Evolutionary conservation across 2,888 invertebrate genomes (phyloP).

Genomic region (Agrotis segetum): DNA sequence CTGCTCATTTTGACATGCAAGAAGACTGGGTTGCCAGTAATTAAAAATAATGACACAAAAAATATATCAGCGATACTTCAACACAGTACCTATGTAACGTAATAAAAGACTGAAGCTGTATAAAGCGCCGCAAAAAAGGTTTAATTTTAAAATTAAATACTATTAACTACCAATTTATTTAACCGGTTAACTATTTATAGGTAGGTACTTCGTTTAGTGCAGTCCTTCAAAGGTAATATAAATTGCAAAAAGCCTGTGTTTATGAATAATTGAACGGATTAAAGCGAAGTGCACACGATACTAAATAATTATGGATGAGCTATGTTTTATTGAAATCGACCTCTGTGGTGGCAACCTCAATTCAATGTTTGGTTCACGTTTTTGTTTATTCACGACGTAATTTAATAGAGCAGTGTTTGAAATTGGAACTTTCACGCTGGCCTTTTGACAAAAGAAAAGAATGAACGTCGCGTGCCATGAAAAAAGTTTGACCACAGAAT

Average conservation of each 20-base stretch:
- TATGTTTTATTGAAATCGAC: constrained; percentile 50
- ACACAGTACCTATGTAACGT: neutral
- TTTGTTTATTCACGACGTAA: constrained; percentile 25
- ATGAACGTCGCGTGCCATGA: neutral
- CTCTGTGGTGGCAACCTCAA: constrained; percentile 42
- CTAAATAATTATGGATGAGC: constrained; percentile 58
- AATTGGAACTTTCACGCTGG: constrained; percentile 9
- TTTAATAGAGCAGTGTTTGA: constrained; percentile 20
- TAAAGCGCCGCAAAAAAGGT: constrained; percentile 29
- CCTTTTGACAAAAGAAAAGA: constrained; percentile 6
- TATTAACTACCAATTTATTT: constrained; percentile 24
- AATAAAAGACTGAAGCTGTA: constrained; percentile 4
- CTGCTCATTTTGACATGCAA: neutral
- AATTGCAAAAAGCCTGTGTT: constrained; percentile 40
- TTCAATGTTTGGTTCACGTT: constrained; percentile 38
- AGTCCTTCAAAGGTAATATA: constrained; percentile 37
- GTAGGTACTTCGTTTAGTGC: neutral
- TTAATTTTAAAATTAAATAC: constrained; percentile 32
- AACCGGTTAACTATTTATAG: constrained; percentile 38
- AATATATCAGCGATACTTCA: neutral
- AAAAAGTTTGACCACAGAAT: constrained; percentile 12
- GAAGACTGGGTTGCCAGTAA: constrained; percentile 8
- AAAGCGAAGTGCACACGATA: constrained; percentile 48
- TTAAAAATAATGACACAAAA: constrained; percentile 39
- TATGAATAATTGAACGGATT: constrained; percentile 58